Evolutionary conservation across 92 coral and sea anemone genomes (phyloP).

Genomic region (Heteractis magnifica): DNA sequence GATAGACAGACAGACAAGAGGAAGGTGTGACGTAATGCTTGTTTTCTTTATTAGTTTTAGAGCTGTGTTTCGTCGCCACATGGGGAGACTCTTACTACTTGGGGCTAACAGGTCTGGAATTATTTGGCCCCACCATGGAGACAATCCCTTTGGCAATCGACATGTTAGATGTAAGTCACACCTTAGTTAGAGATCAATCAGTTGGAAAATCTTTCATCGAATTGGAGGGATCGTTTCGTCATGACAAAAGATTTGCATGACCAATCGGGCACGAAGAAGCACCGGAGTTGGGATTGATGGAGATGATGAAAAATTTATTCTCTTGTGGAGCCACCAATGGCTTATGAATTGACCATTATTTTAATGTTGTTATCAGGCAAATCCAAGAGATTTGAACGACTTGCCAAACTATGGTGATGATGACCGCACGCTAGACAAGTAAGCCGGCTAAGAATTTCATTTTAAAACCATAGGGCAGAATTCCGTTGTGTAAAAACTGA

Average conservation of each 20-base stretch:
- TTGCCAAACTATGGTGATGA: slow-evolving; percentile 91
- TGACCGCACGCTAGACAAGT: slow-evolving; percentile 97
- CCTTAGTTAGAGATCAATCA: too few relatives aligned
- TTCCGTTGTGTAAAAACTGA: too few relatives aligned
- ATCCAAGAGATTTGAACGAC: slow-evolving; percentile 89
- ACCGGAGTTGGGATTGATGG: background rate
- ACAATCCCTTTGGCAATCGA: slow-evolving; percentile 60
- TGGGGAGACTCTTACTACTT: slow-evolving; percentile 95
- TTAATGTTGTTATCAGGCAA: slow-evolving; percentile 54
- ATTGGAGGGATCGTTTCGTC: too few relatives aligned
- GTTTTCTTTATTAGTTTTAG: slow-evolving; percentile 62
- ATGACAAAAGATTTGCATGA: too few relatives aligned
- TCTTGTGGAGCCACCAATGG: background rate
- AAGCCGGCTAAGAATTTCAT: slow-evolving; percentile 6
- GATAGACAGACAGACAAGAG: background rate
- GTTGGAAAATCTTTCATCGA: too few relatives aligned
- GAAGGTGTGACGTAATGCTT: background rate
- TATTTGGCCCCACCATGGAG: slow-evolving; percentile 63
- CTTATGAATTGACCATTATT: background rate
- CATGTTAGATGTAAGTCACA: slow-evolving; percentile 68
- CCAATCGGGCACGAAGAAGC: too few relatives aligned
- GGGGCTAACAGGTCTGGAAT: slow-evolving; percentile 87
- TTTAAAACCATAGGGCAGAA: background rate
- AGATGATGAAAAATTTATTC: background rate
- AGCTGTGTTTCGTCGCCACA: slow-evolving; percentile 79